Percentiles rank a stretch among this genome's conserved stretches.
These are phyloP conservation scores for Bombus cullumanus DNA, from an alignment of 1,140 invertebrate genomes.

Conservation along the genomic window DNA sequence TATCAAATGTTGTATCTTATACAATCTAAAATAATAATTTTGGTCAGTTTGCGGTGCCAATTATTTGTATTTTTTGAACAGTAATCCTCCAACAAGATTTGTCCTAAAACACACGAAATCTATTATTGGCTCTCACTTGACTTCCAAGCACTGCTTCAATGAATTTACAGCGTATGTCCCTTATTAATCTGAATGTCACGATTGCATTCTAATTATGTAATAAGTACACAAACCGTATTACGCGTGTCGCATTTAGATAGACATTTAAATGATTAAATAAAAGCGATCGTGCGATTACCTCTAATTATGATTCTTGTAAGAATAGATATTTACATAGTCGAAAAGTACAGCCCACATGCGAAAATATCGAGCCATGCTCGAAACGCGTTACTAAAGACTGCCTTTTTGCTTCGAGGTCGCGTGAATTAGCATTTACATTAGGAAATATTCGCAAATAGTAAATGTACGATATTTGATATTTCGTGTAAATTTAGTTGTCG, in stretches of 20 bases:
- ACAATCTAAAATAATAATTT: not conserved
- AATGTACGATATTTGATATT: not conserved
- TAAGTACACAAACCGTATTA: constrained; percentile 42
- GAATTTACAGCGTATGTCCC: constrained; percentile 46
- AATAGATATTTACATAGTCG: constrained; percentile 43
- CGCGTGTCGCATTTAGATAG: constrained; percentile 41
- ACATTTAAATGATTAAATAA: constrained; percentile 40
- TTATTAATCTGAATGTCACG: constrained; percentile 55
- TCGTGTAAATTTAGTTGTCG: not conserved
- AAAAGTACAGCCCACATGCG: constrained; percentile 54
- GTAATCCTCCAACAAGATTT: constrained; percentile 33
- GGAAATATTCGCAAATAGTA: not conserved
- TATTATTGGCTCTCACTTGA: constrained; percentile 47
- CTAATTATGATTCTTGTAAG: constrained; percentile 49
- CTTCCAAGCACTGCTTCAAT: constrained; percentile 49
- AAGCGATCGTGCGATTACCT: constrained; percentile 40
- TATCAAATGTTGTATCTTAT: constrained; percentile 5
- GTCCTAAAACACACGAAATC: constrained; percentile 17
- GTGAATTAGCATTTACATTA: constrained; percentile 5
- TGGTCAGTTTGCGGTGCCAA: constrained; percentile 22
- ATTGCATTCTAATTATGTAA: constrained; percentile 54
- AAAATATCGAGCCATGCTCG: constrained; percentile 43
- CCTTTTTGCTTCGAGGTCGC: constrained; percentile 29
- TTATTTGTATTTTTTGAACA: constrained; percentile 30
- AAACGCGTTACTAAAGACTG: constrained; percentile 26